Conservation (phyloP, 2,113 vertebrate species). For the Hylia prasina region DNA sequence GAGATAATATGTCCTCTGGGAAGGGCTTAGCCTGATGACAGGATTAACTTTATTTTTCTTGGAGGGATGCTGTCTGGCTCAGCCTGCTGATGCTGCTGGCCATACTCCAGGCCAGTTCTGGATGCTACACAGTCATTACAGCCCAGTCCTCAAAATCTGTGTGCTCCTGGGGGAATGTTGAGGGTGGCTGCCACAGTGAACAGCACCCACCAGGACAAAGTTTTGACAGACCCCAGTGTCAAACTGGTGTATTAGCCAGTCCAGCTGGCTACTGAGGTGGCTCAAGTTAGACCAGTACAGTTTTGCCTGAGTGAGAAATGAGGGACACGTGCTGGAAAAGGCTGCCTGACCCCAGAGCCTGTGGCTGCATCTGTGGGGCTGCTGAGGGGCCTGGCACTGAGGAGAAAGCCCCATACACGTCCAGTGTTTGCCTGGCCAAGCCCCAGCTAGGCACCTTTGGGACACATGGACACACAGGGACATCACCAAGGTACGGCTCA, state of each 20-base stretch:
- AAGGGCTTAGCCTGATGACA: neutral
- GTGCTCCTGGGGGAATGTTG: neutral
- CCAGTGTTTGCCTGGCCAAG: neutral
- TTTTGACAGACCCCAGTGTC: neutral
- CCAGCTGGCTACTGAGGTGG: neutral
- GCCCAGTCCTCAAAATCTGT: neutral
- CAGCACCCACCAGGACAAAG: neutral
- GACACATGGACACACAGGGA: neutral
- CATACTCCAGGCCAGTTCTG: neutral
- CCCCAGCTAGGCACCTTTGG: neutral
- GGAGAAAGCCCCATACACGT: neutral
- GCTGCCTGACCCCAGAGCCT: neutral
- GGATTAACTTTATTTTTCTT: neutral
- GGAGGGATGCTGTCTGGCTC: neutral
- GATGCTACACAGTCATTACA: neutral
- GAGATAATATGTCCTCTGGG: neutral
- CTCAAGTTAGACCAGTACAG: neutral
- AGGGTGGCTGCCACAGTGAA: neutral
- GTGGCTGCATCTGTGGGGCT: fast-evolving
- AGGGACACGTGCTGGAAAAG: neutral
- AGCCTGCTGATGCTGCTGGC: neutral
- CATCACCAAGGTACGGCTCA: neutral
- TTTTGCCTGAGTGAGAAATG: neutral
- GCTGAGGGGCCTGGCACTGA: neutral
- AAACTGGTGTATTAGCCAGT: neutral